These are phyloP conservation scores for Chiridota heheva DNA, from an alignment of 35 echinoderm and acorn worm genomes.

Conservation along the genomic window DNA sequence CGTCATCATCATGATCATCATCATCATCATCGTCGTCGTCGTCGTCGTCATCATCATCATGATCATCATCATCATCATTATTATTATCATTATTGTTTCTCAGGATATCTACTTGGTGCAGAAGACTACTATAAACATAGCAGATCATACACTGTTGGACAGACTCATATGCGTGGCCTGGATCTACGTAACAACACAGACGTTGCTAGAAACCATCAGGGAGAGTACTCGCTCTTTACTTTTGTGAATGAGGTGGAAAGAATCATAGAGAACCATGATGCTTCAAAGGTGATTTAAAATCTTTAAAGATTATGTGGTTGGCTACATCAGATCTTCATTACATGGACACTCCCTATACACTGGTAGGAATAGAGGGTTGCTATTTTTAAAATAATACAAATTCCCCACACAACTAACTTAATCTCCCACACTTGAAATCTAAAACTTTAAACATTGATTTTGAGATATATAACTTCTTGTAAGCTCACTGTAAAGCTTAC, in stretches of 20 bases:
- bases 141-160: neutral
- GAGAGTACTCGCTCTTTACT: slow-evolving; percentile 33
- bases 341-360: neutral
- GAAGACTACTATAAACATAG: slow-evolving; percentile 21
- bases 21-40: neutral
- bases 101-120: slow-evolving; percentile 27
- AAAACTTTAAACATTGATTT: no score
- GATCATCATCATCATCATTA: neutral
- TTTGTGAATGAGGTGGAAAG: slow-evolving; percentile 20
- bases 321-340: neutral
- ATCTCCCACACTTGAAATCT: no score
- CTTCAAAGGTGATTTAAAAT: neutral
- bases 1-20: neutral
- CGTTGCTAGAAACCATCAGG: neutral
- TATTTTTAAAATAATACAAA: neutral
- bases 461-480: no score
- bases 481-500: no score
- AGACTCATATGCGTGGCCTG: neutral
- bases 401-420: no score
- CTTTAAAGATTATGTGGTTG: neutral
- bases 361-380: neutral
- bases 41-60: neutral
- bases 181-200: slow-evolving; percentile 29
- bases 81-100: no score
- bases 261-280: slow-evolving; percentile 16